These are phyloP conservation scores for Machimus atricapillus DNA, from an alignment of 2,888 invertebrate species.

Conservation along the genomic window DNA sequence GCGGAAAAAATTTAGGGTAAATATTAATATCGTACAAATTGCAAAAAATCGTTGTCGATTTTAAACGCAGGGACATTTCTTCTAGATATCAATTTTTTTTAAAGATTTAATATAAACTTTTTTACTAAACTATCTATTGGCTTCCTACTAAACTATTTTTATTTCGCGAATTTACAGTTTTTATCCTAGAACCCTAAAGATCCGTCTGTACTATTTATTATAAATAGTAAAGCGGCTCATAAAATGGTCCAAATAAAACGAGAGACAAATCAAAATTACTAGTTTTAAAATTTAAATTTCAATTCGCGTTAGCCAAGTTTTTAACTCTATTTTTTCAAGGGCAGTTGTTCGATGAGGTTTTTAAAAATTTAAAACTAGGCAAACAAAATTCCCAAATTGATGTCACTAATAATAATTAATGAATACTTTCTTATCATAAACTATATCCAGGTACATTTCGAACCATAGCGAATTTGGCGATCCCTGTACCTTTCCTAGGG, in stretches of 20 bases:
- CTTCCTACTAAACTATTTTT: no score
- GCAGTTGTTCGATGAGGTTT: not conserved
- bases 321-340: not conserved
- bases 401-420: not conserved
- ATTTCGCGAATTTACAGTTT: no score
- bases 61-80: no score
- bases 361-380: not conserved
- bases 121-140: not conserved
- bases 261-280: no score
- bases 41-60: not conserved
- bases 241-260: no score
- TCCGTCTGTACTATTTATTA: no score
- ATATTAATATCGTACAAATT: not conserved
- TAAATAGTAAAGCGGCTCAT: no score
- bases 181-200: no score
- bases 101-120: not conserved
- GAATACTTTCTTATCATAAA: not conserved
- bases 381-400: not conserved
- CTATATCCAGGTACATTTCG: not conserved
- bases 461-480: not conserved
- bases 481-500: not conserved
- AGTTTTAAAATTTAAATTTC: no score
- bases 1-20: not conserved
- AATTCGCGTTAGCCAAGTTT: no score
- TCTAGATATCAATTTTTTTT: no score